Base-by-base conservation (phyloP, 2,113 vertebrate genomes). In the Bolborhynchus lineola region DNA sequence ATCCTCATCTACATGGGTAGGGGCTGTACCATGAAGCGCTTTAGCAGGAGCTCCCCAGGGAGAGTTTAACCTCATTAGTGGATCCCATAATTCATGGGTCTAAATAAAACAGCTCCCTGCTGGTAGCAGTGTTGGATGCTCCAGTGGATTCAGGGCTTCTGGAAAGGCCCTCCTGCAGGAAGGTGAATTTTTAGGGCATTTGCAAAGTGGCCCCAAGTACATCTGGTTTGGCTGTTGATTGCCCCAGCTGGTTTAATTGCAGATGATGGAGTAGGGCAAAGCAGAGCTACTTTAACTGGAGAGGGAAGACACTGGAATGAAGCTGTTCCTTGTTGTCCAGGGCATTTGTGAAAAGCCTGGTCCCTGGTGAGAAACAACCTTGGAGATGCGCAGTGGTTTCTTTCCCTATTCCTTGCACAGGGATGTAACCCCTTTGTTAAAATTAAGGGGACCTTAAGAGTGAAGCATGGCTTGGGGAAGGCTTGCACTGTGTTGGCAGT, bases 381-480 rank as follows among this genome's bases (percentile, higher is more conserved):
- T 4, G 1, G 39, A 65, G 64, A 11, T 13, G 19, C 60, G 47
- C 6, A 1, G 11, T 15, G 39, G 9, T 88, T 59, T 72, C 77
- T 25, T 42, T 72, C 37, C n/a, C 31, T 8, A 2, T 18, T 24
- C 44, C 62, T 68, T 0, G 3, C 13, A 1, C 2, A 2, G 24
- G n/a, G 29, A 57, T 5, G 0, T n/a, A 4, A 17, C 4, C 17
- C 63, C 57, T 28, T 13, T 2, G 15, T 52, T 78, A 67, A 35
- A 42, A 57, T 52, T 23, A 26, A 8, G 0, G 18, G 20, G 26
- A 25, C 16, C 1, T 25, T 62, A 10, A 19, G 86, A 78, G 74
- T 0, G 0, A 41, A 60, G 28, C 4, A 0, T 10, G 62, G 42
- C 47, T 19, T 25, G 35, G 35, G 35, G 33, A 59, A 28, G 59